Evolutionary conservation across 2,797 vertebrate species (phyloP), one percentile per base, ranked within the genome.

Genomic region (Tympanoctomys barrerae): DNA sequence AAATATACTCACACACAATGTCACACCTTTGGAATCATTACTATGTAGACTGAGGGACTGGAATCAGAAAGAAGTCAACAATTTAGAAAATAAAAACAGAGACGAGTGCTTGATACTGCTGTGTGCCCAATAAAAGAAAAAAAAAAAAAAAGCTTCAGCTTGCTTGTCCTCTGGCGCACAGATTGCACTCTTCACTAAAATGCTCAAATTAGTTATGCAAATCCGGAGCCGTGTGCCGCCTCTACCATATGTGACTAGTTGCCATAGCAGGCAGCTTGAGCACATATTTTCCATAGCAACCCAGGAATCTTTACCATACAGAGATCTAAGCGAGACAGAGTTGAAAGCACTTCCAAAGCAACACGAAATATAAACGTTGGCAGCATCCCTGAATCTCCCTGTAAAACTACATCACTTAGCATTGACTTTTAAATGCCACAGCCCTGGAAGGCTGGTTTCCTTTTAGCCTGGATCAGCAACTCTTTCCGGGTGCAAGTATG

Each of bases 261-360:
- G 96, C 98, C 97, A 98, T 86, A 98, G 97, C 95, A 96, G 97
- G 97, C 90, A 96, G 96, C 96, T 97, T 97, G 98, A 97, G 96
- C 90, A 85, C 92, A 90, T 62, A 95, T 97, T 98, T 98, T 95
- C 98, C 98, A 98, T 98, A 97, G 98, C 98, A 98, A 99, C 98
- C 98, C 59, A 91, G 95, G 96, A 91, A 98, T 97, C 97, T 95
- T 94, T 95, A 97, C 93, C 94, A 97, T 97, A 94, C 97, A 97
- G 97, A 98, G 93, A 93, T 97, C 84, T 94, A 93, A 90, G 87
- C 80, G 61, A 93, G 92, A 71, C 7, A 5, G 87, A 85, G 93
- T 77, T 91, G 91, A 97, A 97, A 94, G 96, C 86, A 97, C 90
- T 93, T 95, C 86, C 80, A 92, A 87, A 89, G 96, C 88, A 94